Percentiles rank a stretch among this genome's conserved stretches.
These are phyloP conservation scores for Zelleria hepariella DNA, from an alignment of 2,888 invertebrate species.

Conservation along the genomic window DNA sequence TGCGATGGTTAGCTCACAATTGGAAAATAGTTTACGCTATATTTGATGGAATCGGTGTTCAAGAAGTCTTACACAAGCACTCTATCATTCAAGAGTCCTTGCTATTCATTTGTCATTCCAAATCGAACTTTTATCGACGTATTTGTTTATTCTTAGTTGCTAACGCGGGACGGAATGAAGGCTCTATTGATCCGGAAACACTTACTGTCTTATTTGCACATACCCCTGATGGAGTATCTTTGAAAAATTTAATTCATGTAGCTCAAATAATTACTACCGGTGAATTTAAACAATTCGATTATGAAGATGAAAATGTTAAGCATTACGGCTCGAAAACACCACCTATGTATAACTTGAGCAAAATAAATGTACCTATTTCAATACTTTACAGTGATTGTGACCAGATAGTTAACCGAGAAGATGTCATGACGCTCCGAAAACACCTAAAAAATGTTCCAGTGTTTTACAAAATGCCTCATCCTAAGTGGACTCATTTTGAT, in stretches of 20 bases:
- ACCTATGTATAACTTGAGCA: neutral
- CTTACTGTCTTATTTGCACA: neutral
- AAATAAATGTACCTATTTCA: neutral
- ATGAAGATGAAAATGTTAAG: neutral
- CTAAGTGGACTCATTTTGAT: constrained; percentile 2
- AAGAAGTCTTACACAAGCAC: neutral
- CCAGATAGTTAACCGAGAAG: neutral
- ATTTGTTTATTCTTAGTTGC: neutral
- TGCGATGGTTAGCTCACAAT: neutral
- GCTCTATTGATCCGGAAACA: neutral
- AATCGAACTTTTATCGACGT: neutral
- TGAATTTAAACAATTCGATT: neutral
- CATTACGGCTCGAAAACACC: neutral
- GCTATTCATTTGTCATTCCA: neutral
- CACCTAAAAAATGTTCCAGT: neutral
- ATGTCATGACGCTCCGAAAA: neutral
- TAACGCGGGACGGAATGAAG: neutral
- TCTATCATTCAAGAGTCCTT: neutral
- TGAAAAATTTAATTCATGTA: neutral
- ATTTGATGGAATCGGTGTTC: neutral
- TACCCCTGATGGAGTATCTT: neutral
- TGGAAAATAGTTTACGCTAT: neutral
- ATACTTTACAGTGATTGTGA: neutral
- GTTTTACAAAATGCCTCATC: neutral
- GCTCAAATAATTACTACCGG: neutral